A percentile compares a stretch with the other conserved stretches of the same genome.
These are phyloP conservation scores for Drosophila albomicans DNA, from an alignment of 1,140 invertebrate species.

Conservation along the genomic window DNA sequence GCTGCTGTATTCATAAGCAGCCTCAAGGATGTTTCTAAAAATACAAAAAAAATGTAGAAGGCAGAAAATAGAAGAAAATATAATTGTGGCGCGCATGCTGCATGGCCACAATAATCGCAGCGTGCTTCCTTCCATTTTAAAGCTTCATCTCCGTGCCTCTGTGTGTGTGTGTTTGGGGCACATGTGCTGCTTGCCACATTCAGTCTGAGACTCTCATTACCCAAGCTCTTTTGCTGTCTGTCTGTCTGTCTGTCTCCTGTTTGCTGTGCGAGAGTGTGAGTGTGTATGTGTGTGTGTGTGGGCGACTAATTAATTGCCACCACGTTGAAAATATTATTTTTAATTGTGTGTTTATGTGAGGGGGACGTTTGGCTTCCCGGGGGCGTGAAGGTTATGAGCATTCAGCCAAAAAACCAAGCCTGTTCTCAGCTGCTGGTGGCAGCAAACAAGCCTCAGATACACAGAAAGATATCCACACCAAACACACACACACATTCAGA, in stretches of 20 bases:
- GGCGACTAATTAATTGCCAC: constrained; percentile 78
- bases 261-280: constrained; percentile 7
- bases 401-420: constrained; percentile 43
- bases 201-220: constrained; percentile 1
- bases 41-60: neutral
- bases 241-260: too few relatives aligned
- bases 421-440: constrained; percentile 49
- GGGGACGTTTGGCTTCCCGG: neutral
- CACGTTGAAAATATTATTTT: constrained; percentile 84
- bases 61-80: constrained; percentile 6
- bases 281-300: constrained; percentile 42
- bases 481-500: constrained; percentile 27
- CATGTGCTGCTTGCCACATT: constrained; percentile 26
- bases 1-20: constrained; percentile 26
- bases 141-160: neutral
- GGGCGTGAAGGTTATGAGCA: constrained; percentile 4
- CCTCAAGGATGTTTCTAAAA: neutral
- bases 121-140: neutral
- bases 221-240: neutral
- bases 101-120: constrained; percentile 20
- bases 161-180: neutral
- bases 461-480: constrained; percentile 27
- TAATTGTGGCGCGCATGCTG: constrained; percentile 19
- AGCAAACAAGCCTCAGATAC: constrained; percentile 43
- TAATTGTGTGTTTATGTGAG: constrained; percentile 81